phyloP scores from a whole-genome alignment of 1,140 invertebrate genomes.

The Manduca sexta region DNA sequence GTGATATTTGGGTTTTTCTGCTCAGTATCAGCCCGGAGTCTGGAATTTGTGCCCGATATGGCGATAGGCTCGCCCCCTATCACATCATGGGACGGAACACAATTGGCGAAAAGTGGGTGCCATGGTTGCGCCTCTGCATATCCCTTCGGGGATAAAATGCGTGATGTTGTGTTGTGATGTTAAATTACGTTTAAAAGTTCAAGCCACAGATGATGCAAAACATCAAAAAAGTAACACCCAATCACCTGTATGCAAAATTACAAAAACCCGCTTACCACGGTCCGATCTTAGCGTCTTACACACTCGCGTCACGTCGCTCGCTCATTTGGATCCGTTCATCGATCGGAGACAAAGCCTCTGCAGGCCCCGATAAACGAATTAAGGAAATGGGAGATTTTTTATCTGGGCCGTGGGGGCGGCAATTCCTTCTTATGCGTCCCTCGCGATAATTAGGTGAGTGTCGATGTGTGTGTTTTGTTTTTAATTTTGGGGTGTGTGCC shows the following conservation, averaged over 20 bases:
- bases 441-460: slow-evolving; percentile 61
- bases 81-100: no score
- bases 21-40: no score
- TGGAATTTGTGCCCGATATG: no score
- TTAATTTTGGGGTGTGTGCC: slow-evolving; percentile 35
- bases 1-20: no score
- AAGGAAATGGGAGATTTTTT: slow-evolving; percentile 73
- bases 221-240: background rate
- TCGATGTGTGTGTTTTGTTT: slow-evolving; percentile 38
- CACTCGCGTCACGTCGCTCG: slow-evolving; percentile 65
- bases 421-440: slow-evolving; percentile 70
- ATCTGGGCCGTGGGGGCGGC: slow-evolving; percentile 62
- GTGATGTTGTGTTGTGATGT: no score
- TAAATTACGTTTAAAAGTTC: no score
- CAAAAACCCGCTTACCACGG: background rate
- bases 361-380: slow-evolving; percentile 70
- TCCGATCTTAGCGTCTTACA: slow-evolving; percentile 47
- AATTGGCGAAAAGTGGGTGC: no score
- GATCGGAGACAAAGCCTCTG: slow-evolving; percentile 70
- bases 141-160: no score
- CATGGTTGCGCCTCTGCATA: no score
- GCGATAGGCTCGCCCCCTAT: no score
- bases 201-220: no score
- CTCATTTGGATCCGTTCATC: slow-evolving; percentile 67
- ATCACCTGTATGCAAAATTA: background rate